Conservation (phyloP, 2,888 invertebrate species). For the Galeruca laticollis region DNA sequence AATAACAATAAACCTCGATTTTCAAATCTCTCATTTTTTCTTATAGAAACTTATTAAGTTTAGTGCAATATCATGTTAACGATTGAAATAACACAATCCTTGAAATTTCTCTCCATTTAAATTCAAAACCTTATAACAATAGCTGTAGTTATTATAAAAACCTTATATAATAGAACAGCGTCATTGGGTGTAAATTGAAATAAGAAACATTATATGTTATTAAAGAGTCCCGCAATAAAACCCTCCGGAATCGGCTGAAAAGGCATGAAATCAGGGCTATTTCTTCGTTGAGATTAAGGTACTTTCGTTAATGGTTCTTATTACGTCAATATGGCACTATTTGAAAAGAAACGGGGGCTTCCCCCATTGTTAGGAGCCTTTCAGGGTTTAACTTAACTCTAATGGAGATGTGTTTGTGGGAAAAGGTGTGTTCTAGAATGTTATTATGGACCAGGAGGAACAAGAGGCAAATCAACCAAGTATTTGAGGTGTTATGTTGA, state of each 20-base stretch:
- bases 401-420: conserved; percentile 33
- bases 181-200: conserved; percentile 43
- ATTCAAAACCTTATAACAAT: background rate
- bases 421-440: conserved; percentile 25
- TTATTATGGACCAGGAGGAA: conserved; percentile 16
- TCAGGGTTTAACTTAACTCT: conserved; percentile 25
- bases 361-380: conserved; percentile 41
- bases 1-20: too few species aligned
- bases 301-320: conserved; percentile 47
- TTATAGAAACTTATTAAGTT: too few species aligned
- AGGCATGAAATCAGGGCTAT: conserved; percentile 48
- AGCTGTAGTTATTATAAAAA: background rate
- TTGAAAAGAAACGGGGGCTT: conserved; percentile 45
- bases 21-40: too few species aligned
- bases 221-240: conserved; percentile 43
- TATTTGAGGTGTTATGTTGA: background rate
- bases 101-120: background rate
- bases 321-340: conserved; percentile 49
- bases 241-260: conserved; percentile 35
- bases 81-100: too few species aligned
- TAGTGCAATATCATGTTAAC: too few species aligned
- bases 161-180: conserved; percentile 20
- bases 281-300: conserved; percentile 46
- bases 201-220: conserved; percentile 41
- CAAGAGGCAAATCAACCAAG: background rate